These are phyloP conservation scores for Rhombomys opimus DNA, from an alignment of 2,113 vertebrate genomes.

Conservation along the genomic window DNA sequence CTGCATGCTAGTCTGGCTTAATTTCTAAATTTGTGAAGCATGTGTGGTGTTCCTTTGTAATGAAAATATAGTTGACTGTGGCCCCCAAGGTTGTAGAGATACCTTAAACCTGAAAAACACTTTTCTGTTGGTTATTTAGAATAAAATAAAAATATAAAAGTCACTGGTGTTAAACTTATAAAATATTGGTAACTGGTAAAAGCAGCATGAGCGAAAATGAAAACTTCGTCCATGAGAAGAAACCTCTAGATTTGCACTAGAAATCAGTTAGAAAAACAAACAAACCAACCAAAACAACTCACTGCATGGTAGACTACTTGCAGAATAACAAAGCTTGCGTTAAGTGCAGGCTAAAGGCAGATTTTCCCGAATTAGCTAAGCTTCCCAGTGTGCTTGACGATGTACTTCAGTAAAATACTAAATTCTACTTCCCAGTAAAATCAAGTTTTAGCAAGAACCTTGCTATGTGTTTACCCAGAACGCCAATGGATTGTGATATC, in stretches of 20 bases:
- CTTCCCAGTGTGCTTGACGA: background rate
- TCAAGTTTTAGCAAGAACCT: background rate
- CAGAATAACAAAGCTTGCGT: background rate
- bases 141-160: conserved; percentile 25
- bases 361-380: background rate
- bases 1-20: background rate
- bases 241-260: background rate
- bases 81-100: background rate
- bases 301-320: background rate
- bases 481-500: background rate
- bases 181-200: background rate
- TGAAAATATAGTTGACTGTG: background rate
- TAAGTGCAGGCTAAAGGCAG: background rate
- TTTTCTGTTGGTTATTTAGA: background rate
- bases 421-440: background rate
- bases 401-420: background rate
- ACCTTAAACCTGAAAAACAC: background rate
- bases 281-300: no score
- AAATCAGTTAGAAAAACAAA: background rate
- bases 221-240: background rate
- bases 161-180: background rate
- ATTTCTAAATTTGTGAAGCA: conserved; percentile 17
- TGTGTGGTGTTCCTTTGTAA: background rate
- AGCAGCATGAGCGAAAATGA: background rate
- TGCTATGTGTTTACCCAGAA: background rate